Evolutionary conservation across 35 echinoderm and acorn worm genomes (phyloP).

Genomic region (Hemicentrotus pulcherrimus): DNA sequence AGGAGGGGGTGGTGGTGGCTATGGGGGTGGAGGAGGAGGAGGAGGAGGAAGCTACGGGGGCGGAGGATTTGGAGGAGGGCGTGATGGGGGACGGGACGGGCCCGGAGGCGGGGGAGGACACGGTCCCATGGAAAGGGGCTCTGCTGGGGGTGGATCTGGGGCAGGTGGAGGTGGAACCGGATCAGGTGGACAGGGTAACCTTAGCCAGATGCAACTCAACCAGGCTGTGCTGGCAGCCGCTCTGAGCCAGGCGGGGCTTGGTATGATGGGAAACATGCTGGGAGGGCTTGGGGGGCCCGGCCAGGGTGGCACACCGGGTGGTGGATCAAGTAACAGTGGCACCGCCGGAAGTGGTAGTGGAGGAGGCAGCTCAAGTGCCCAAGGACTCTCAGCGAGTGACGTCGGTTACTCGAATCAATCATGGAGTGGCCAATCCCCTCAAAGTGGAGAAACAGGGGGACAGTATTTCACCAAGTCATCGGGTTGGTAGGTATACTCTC

Average conservation of each 20-base stretch:
- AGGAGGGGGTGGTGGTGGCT: slow-evolving; percentile 3
- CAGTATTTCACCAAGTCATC: not conserved
- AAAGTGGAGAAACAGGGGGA: slow-evolving; percentile 16
- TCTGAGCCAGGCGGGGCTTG: slow-evolving; percentile 39
- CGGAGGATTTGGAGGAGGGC: not conserved
- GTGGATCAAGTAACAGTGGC: slow-evolving; percentile 6
- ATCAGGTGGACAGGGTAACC: slow-evolving; percentile 22
- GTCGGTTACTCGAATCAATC: slow-evolving; percentile 31
- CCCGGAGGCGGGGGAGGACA: not conserved
- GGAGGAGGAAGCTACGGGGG: not conserved
- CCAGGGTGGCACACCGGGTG: not conserved
- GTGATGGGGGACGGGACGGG: not conserved
- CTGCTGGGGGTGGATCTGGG: not conserved
- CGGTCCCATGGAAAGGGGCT: not conserved
- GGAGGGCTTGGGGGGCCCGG: not conserved
- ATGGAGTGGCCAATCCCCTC: slow-evolving; percentile 27
- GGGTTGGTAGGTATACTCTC: slow-evolving; percentile 15
- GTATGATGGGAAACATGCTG: slow-evolving; percentile 46
- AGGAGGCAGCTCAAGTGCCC: not conserved
- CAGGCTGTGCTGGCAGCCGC: slow-evolving; percentile 30
- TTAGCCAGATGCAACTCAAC: slow-evolving; percentile 40
- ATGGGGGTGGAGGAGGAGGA: not conserved
- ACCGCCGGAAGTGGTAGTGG: not conserved
- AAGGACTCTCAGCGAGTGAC: not conserved
- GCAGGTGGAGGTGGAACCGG: not conserved